These are phyloP conservation scores for Drosophila bifasciata DNA, from an alignment of 1,140 invertebrate genomes.

Conservation along the genomic window DNA sequence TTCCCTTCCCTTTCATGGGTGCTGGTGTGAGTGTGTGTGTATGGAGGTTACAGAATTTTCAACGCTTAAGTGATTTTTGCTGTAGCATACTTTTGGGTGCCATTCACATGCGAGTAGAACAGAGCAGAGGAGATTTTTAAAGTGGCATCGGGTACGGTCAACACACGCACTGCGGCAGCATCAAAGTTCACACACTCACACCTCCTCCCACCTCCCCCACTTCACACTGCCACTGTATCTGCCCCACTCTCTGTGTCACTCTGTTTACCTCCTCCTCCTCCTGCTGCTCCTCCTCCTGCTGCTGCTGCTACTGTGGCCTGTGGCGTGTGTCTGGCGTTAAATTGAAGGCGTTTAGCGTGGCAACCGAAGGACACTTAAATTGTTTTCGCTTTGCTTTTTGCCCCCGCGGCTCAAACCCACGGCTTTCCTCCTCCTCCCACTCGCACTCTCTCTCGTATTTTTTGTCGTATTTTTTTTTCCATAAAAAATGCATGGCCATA, in stretches of 20 bases:
- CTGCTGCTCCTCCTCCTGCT: too few relatives aligned
- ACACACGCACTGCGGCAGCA: conserved; percentile 52
- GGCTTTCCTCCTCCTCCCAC: background rate
- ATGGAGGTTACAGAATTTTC: conserved; percentile 50
- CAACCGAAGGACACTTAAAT: conserved; percentile 61
- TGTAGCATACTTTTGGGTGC: conserved; percentile 66
- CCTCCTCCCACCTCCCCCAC: background rate
- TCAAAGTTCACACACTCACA: conserved; percentile 21
- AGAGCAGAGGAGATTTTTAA: conserved; percentile 51
- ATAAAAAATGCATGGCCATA: conserved; percentile 66
- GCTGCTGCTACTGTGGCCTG: conserved; percentile 17
- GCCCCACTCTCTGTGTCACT: too few relatives aligned
- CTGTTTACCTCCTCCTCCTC: too few relatives aligned
- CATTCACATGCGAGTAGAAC: conserved; percentile 41
- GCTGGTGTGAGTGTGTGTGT: conserved; percentile 30
- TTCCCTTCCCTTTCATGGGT: background rate
- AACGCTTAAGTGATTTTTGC: conserved; percentile 74
- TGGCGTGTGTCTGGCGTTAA: conserved; percentile 54
- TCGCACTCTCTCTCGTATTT: conserved; percentile 4
- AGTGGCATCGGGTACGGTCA: conserved; percentile 40
- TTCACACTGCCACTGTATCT: background rate
- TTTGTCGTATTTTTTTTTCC: conserved; percentile 27
- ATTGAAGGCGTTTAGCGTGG: conserved; percentile 65
- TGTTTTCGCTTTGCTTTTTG: conserved; percentile 50
- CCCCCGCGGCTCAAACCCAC: conserved; percentile 10